phyloP scores from a whole-genome alignment of 1,140 invertebrate species.

The Ceratina japonica region DNA sequence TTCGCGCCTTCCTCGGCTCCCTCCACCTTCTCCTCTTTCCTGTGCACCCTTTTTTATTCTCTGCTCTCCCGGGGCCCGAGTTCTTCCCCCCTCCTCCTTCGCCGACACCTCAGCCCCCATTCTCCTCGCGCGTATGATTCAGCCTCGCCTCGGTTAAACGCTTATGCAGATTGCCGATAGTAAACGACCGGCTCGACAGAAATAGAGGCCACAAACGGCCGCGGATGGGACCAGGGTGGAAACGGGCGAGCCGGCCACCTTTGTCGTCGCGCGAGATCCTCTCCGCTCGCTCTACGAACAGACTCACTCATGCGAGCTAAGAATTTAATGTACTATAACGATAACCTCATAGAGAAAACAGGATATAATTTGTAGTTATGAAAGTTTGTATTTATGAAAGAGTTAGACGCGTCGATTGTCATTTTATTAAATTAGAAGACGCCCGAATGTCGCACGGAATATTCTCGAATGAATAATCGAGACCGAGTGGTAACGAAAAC shows the following conservation, averaged over 20 bases:
- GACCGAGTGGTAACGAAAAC: not conserved
- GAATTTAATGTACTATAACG: not conserved
- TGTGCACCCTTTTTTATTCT: constrained; percentile 41
- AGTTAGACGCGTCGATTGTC: too few relatives aligned
- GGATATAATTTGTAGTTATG: too few relatives aligned
- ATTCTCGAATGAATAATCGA: not conserved
- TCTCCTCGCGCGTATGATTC: constrained; percentile 68
- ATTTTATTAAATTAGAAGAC: too few relatives aligned
- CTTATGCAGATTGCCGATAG: constrained; percentile 72
- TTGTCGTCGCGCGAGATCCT: not conserved
- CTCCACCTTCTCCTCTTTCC: constrained; percentile 43
- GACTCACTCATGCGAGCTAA: not conserved
- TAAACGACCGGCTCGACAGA: constrained; percentile 67
- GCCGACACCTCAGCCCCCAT: constrained; percentile 63
- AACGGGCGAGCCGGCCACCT: constrained; percentile 16
- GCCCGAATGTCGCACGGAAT: not conserved
- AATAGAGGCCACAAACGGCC: constrained; percentile 54
- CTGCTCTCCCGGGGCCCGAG: constrained; percentile 19
- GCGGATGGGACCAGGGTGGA: constrained; percentile 26
- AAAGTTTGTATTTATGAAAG: too few relatives aligned
- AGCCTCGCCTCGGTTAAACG: constrained; percentile 69
- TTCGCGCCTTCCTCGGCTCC: constrained; percentile 68
- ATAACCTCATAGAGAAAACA: not conserved
- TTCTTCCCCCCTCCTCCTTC: constrained; percentile 46
- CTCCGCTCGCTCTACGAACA: not conserved